Conservation (phyloP, 2,888 invertebrate genomes). For the Agrilus biguttatus region DNA sequence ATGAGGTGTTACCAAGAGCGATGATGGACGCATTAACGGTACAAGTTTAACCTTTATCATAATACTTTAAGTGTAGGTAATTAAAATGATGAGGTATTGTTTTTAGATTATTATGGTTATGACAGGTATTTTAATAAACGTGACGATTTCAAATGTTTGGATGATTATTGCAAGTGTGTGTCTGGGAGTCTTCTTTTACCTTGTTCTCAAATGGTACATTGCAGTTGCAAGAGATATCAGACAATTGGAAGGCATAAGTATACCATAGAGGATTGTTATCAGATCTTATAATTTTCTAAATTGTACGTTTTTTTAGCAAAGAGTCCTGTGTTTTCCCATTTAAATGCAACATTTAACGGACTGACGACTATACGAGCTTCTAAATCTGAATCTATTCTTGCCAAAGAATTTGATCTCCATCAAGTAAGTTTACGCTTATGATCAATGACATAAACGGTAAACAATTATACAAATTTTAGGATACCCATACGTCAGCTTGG, state of each 20-base stretch:
- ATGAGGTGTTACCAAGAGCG: constrained; percentile 48
- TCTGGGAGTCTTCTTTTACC: constrained; percentile 43
- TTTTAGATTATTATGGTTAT: constrained; percentile 37
- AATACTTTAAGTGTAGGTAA: too few relatives aligned
- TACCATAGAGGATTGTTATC: background rate
- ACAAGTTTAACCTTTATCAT: background rate
- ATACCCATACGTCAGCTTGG: constrained; percentile 49
- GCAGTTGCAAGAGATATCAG: constrained; percentile 56
- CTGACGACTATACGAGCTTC: constrained; percentile 73
- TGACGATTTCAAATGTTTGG: constrained; percentile 49
- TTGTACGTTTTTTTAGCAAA: constrained; percentile 37
- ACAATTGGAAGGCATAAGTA: constrained; percentile 39
- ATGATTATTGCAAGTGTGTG: constrained; percentile 43
- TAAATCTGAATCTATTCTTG: constrained; percentile 50
- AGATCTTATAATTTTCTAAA: background rate
- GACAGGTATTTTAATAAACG: constrained; percentile 50
- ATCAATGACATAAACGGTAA: background rate
- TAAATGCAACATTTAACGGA: constrained; percentile 69
- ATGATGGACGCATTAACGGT: constrained; percentile 42
- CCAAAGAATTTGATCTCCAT: constrained; percentile 51
- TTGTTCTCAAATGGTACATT: constrained; percentile 47
- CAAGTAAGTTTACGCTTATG: constrained; percentile 26
- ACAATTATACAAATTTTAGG: constrained; percentile 18
- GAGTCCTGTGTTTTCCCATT: constrained; percentile 80
- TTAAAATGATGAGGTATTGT: too few relatives aligned